Conservation (phyloP, 2,888 invertebrate genomes). For the Leptopilina drosophilae region DNA sequence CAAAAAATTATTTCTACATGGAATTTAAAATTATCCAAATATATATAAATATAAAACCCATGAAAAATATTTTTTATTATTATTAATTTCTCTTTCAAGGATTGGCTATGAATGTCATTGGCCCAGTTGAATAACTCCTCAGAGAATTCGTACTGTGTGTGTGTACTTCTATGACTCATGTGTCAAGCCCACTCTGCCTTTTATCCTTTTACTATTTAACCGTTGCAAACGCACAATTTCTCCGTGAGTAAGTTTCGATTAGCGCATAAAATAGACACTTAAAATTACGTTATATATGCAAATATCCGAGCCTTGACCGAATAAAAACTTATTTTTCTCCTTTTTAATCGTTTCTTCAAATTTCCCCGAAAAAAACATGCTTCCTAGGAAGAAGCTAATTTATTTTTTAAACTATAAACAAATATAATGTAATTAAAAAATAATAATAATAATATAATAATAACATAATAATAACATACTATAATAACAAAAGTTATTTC, state of each 20-base stretch:
- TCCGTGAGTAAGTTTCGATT: background rate
- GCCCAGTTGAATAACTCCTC: constrained; percentile 23
- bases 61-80: background rate
- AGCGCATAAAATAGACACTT: background rate
- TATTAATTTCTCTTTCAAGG: background rate
- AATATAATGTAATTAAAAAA: too few species aligned
- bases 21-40: background rate
- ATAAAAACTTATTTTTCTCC: too few species aligned
- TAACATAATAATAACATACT: too few species aligned
- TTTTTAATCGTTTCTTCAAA: too few species aligned
- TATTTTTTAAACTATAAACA: too few species aligned
- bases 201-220: constrained; percentile 25
- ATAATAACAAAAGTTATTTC: too few species aligned
- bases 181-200: constrained; percentile 21
- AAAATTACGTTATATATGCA: background rate
- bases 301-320: background rate
- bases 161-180: constrained; percentile 30
- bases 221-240: constrained; percentile 17
- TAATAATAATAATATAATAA: too few species aligned
- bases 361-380: too few species aligned
- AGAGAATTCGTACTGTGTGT: background rate
- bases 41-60: background rate
- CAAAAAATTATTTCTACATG: background rate
- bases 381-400: too few species aligned
- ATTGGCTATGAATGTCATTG: constrained; percentile 28